Evolutionary conservation across 2,888 invertebrate genomes (phyloP), one percentile per base, ranked within the genome.

Genomic region (Odontomyia ornata): DNA sequence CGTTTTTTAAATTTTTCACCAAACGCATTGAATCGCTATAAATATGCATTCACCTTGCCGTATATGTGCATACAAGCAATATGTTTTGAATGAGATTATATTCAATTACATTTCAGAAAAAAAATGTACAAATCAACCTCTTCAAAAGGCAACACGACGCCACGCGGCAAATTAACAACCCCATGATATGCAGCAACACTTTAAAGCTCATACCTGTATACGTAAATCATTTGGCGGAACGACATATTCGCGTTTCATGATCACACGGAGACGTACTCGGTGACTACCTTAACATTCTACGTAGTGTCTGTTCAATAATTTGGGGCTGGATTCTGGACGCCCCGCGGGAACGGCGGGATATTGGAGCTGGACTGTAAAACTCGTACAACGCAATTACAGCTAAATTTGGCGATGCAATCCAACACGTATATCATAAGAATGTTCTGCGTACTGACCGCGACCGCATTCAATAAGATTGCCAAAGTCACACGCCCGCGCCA

Each of bases 281-380:
- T 57, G 73, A 57, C 73, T 73, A 21, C 73, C 73, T 73, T 73
- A 73, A 73, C 73, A 73, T 73, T 52, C 36, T 57, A 60, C 28
- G 13, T 36, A 60, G 73, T 73, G 73, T 73, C 73, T 73, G 36
- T 73, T 18, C 18, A 60, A 60, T 1, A 21, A 60, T 60, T 9
- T 21, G 23, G 7, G 57, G 25, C 57, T 4, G 36, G 36, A 36
- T 5, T 36, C n/a, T 36, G 36, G 36, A 36, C 36, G 36, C n/a
- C n/a, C n/a, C n/a, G 36, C 25, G 57, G 57, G 25, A 18, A 18
- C 1, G 23, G 57, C 21, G 21, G 57, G 11, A 23, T 13, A 23
- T 25, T 4, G 11, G 57, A 23, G 25, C 23, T 11, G 2, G 57
- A 23, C 7, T 3, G 23, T 13, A 25, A 4, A 36, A 30, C 64